Percentiles rank a stretch among this genome's conserved stretches.
phyloP scores from a whole-genome alignment of 2,113 vertebrate genomes.

The Serinus canaria region DNA sequence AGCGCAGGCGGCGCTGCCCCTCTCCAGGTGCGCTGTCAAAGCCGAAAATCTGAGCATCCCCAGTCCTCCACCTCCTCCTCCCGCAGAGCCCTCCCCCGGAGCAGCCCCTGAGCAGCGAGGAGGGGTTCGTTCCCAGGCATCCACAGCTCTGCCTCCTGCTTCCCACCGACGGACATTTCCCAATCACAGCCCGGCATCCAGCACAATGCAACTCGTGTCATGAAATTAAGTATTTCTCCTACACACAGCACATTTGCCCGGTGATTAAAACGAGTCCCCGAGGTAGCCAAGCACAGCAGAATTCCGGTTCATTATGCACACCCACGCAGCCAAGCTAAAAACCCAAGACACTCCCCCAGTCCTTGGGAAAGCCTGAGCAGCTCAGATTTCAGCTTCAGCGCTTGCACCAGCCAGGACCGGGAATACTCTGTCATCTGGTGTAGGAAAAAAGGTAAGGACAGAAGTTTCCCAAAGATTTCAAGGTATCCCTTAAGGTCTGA shows the following conservation, averaged over 20 bases:
- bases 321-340: conserved; percentile 41
- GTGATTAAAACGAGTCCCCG: conserved; percentile 51
- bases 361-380: neutral
- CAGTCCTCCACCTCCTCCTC: neutral
- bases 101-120: neutral
- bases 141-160: conserved; percentile 2
- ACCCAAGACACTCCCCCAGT: conserved; percentile 40
- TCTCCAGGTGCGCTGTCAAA: neutral
- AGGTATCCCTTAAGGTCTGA: neutral
- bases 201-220: neutral
- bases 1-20: rapidly evolving
- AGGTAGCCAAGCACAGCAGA: conserved; percentile 57
- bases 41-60: neutral
- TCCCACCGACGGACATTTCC: neutral
- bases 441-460: neutral
- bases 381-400: neutral
- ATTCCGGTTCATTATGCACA: conserved; percentile 47
- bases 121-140: neutral
- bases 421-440: neutral
- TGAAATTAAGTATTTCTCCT: conserved; percentile 37
- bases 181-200: neutral
- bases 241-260: conserved; percentile 38
- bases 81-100: neutral
- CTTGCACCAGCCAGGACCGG: neutral
- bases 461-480: neutral